Base-by-base conservation (phyloP, 2,113 vertebrate genomes). In the Drymodes brunneopygia region DNA sequence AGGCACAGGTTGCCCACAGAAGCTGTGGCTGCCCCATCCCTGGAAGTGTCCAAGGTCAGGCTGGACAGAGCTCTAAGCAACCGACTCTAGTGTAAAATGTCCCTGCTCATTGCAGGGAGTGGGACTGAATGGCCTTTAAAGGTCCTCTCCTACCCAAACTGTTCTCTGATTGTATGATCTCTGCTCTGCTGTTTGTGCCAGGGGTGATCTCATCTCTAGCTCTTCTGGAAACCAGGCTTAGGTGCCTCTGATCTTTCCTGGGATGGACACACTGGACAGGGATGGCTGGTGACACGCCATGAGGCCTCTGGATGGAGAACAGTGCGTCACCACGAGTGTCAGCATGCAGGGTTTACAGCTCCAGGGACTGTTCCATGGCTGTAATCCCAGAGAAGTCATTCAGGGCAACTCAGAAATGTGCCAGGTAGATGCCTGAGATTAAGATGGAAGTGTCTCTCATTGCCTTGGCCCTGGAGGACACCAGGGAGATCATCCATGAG, bases 241-340 rank as follows among this genome's bases (percentile, higher is more conserved):
- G 42, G 35, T 92, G 35, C 33, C 56, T 90, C 31, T 20, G 75
- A 66, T 42, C 62, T 70, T 58, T 69, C 25, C 74, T 65, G 72
- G 50, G 64, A 70, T 8, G 19, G 54, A 38, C 19, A 42, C 65
- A 53, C 21, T 13, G 9, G 40, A 29, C 33, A 66, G 42, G 57
- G 69, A 84, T 33, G 12, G 23, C 22, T 90, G 65, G 45, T 44
- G 44, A 44, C 12, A 11, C 24, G 35, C 58, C 54, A 73, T 4
- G 29, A 85, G n/a, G 47, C 29, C 81, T 74, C 61, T 40, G 31
- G 40, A 56, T 72, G 28, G 57, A 61, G 36, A 36, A 31, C 8
- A 25, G 33, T 12, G n/a, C 0, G 0, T 81, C 48, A 40, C 35
- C 57, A 61, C 0, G 4, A n/a, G 69, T 0, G 0, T 73, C 54